These are phyloP conservation scores for Phorcus lineatus DNA, from an alignment of 2,888 invertebrate species.

Conservation along the genomic window DNA sequence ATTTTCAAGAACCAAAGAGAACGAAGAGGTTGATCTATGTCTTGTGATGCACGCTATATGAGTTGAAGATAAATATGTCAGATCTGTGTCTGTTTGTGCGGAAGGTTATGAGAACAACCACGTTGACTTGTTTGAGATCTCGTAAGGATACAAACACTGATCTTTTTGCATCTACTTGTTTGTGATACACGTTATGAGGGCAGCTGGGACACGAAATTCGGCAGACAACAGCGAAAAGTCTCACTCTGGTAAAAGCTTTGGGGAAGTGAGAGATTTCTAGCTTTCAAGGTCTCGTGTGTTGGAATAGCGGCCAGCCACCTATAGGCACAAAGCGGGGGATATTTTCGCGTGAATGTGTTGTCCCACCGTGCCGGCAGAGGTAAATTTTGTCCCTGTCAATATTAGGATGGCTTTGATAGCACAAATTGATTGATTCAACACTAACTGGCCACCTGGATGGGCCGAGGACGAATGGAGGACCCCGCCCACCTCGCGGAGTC, in stretches of 20 bases:
- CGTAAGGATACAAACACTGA: no score
- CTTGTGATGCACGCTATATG: no score
- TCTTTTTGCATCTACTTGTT: no score
- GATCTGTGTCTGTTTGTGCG: no score
- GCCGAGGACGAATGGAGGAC: background rate
- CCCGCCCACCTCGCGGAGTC: background rate
- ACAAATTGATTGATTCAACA: slow-evolving; percentile 29
- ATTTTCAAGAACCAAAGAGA: no score
- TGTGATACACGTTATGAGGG: background rate
- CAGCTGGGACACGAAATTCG: background rate
- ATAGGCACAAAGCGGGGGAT: slow-evolving; percentile 10
- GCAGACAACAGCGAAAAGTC: slow-evolving; percentile 15
- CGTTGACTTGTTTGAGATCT: no score
- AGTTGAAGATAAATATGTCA: no score
- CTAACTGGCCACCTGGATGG: background rate
- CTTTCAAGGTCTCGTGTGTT: slow-evolving; percentile 8
- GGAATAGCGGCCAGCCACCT: background rate
- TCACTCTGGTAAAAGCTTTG: background rate
- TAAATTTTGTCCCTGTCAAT: slow-evolving; percentile 14
- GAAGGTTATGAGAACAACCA: no score
- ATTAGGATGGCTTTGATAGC: slow-evolving; percentile 27
- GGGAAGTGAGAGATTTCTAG: slow-evolving; percentile 8
- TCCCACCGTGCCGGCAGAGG: slow-evolving; percentile 5
- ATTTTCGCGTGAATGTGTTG: slow-evolving; percentile 25
- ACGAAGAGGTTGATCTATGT: no score